Evolutionary conservation across 2,113 vertebrate genomes (phyloP).

Genomic region (Electrona antarctica): DNA sequence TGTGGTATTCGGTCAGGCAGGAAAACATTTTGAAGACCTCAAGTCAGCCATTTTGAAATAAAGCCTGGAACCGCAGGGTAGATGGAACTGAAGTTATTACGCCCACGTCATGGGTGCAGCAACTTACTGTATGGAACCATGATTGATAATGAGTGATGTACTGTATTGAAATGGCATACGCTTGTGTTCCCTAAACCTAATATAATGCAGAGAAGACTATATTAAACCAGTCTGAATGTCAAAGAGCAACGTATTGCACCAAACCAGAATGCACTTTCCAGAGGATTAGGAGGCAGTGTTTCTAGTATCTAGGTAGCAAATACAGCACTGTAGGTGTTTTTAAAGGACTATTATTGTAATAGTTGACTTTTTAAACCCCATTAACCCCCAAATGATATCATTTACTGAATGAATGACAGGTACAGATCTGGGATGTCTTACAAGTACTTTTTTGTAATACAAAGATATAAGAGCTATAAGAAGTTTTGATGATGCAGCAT

Average conservation of each 20-base stretch:
- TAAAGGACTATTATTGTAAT: not conserved
- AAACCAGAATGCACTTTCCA: slow-evolving; percentile 60
- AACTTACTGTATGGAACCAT: too few species aligned
- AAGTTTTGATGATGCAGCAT: slow-evolving; percentile 19
- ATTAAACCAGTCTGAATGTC: slow-evolving; percentile 46
- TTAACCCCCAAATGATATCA: slow-evolving; percentile 33
- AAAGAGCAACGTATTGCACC: slow-evolving; percentile 51
- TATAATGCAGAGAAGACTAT: slow-evolving; percentile 2
- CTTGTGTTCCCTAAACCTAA: not conserved
- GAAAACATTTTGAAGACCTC: slow-evolving; percentile 13
- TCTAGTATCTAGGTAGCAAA: slow-evolving; percentile 10
- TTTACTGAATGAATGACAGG: slow-evolving; percentile 45
- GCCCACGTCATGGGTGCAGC: too few species aligned
- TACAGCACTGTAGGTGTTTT: slow-evolving; percentile 2
- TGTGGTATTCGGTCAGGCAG: slow-evolving; percentile 14
- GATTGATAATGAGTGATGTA: too few species aligned
- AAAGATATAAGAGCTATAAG: slow-evolving; percentile 12
- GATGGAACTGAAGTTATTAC: not conserved
- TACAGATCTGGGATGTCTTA: slow-evolving; percentile 35
- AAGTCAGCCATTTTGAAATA: slow-evolving; percentile 43
- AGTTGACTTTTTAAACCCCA: slow-evolving; percentile 11
- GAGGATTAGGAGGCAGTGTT: slow-evolving; percentile 26
- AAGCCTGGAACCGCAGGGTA: slow-evolving; percentile 29
- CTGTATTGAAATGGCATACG: not conserved
- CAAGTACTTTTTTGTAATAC: slow-evolving; percentile 12